phyloP scores from a whole-genome alignment of 1,140 invertebrate species.

The Diploscapter pachys region DNA sequence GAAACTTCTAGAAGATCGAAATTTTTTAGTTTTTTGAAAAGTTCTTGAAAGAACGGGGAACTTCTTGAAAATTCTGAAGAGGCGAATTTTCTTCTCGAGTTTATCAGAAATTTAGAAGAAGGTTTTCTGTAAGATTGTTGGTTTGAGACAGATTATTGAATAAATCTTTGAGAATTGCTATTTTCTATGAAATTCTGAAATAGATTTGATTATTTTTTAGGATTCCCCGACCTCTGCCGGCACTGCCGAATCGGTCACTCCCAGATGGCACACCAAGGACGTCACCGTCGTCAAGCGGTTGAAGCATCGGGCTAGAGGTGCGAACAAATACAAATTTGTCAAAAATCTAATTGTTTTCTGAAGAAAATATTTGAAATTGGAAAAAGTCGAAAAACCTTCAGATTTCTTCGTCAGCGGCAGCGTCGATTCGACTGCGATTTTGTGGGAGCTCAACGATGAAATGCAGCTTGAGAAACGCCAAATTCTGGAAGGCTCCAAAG shows the following conservation, averaged over 20 bases:
- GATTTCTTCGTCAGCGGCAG: constrained; percentile 31
- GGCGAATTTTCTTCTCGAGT: neutral
- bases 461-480: neutral
- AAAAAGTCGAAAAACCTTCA: no score
- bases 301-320: neutral
- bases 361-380: no score
- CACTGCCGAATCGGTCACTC: neutral
- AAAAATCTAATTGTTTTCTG: no score
- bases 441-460: constrained; percentile 21
- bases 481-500: neutral
- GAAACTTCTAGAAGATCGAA: no score
- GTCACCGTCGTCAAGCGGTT: constrained; percentile 21
- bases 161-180: neutral
- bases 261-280: constrained; percentile 15
- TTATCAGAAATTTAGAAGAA: constrained; percentile 1
- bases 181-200: no score
- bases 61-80: no score
- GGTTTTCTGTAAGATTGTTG: constrained; percentile 2
- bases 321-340: no score
- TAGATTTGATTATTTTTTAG: no score
- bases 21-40: no score
- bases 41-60: no score
- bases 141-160: neutral
- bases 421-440: neutral
- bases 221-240: neutral